Evolutionary conservation across 2,113 vertebrate genomes (phyloP), one percentile per base, ranked within the genome.

Genomic region (Pitta sordida): DNA sequence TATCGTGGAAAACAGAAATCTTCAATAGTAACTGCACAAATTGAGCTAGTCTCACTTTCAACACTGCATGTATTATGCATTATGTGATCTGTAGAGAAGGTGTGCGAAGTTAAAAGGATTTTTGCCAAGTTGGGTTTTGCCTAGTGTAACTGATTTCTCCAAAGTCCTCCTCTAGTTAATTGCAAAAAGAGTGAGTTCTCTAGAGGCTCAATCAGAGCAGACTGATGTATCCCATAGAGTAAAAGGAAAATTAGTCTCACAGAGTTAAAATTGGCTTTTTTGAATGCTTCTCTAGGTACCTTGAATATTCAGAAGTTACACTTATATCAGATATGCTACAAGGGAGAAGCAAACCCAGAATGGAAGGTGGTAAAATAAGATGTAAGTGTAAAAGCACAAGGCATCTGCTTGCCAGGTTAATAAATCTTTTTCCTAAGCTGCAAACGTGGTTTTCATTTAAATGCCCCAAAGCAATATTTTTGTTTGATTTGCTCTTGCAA

Each of bases 11-110:
- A 88, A 83, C 59, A 37, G 56, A 79, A n/a, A 55, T 81, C 60
- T 92, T 93, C 39, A 53, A 6, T 86, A 86, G 64, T 75, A 92
- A 70, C 73, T 81, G 74, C 81, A 68, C 69, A 84, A 92, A 91
- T 68, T 59, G 83, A 89, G 26, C 0, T 8, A 81, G 48, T 93
- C 39, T 86, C 36, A 34, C 59, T 93, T 94, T 59, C 51, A 70
- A 8, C 29, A 19, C n/a, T 63, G 15, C 21, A 26, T 88, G 56
- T 81, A 59, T 86, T 90, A 68, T 71, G 81, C 56, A 77, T 81
- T 68, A 81, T 51, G 48, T 4, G 3, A 58, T 85, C 77, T 79
- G 37, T 56, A 43, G 67, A 79, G 81, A 49, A 75, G 36, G 73
- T 92, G 74, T 83, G 37, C 69, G 34, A 46, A 86, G 88, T 63